Base-by-base conservation (phyloP, 2,113 vertebrate species). In the Callaeas wilsoni region DNA sequence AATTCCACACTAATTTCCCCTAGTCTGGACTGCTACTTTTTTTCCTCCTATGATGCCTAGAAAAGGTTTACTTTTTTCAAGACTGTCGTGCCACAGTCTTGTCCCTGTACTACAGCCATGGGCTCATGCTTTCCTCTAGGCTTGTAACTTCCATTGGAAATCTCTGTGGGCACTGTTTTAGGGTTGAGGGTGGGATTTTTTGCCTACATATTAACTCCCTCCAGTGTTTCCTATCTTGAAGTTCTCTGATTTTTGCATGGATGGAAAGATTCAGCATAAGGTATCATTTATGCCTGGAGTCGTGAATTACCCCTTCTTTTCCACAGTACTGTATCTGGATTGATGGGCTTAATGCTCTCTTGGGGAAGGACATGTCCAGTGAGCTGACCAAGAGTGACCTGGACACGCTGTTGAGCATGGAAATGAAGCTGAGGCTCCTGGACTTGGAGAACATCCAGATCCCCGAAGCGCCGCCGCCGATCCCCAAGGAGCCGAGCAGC, bases 401-500 rank as follows among this genome's bases (percentile, higher is more conserved):
- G 81, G 99, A 99, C 96, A 99, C 99, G 0, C 97, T 99, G 92
- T 99, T 99, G 95, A 99, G 99, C 97, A 99, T 99, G 99, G 99
- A 99, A 96, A 99, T 99, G 99, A 99, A 99, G 97, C 98, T 99
- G 95, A 98, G 99, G 82, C 98, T 99, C 60, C 98, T 99, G 41
- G 99, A 99, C 98, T 97, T 99, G 97, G 99, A 99, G 98, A 99
- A 99, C 94, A 99, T 99, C 97, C 99, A 98, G 79, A 99, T 99
- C 74, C 99, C 99, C 0, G 99, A 99, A 64, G 99, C 99, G 4
- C 99, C 99, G 1, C 99, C 99, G 14, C 99, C 99, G 1, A 98
- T 99, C 79, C 99, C 99, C 62, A 99, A 99, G 96, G 99, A 99
- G 98, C 99, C 99, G 93, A 99, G 99, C 98, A 99, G 98, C 70